Conservation (phyloP, 2,888 invertebrate species). For the Cosmia trapezina region DNA sequence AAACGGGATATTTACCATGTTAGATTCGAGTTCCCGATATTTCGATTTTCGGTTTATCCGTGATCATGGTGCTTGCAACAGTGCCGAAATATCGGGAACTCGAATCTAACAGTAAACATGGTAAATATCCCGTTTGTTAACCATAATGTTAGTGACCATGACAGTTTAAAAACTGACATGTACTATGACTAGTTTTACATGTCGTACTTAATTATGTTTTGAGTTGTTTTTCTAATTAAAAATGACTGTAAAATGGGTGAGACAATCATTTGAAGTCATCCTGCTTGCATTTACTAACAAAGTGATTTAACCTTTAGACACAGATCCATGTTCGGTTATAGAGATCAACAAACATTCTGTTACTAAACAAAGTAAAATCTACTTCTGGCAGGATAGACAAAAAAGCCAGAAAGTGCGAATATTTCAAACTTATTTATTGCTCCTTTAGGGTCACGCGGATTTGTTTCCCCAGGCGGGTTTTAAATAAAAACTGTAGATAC, state of each 20-base stretch:
- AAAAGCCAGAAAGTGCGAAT: background rate
- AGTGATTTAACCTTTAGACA: background rate
- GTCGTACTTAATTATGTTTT: background rate
- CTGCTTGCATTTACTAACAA: background rate
- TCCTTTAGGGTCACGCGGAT: background rate
- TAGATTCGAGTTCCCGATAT: no score
- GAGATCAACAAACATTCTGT: background rate
- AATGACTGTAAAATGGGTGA: background rate
- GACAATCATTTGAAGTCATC: slow-evolving; percentile 9
- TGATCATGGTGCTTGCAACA: no score
- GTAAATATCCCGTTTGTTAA: no score
- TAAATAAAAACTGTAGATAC: no score
- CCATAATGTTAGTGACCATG: no score
- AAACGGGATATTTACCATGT: no score
- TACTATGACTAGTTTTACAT: background rate
- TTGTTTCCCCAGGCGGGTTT: no score
- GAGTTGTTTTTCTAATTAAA: slow-evolving; percentile 6
- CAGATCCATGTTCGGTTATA: background rate
- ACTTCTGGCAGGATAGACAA: background rate
- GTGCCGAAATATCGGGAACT: no score
- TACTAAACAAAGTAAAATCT: background rate
- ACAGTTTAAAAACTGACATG: no score
- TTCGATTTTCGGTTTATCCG: no score
- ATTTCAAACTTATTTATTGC: background rate
- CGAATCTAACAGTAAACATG: no score